Conservation (phyloP, 2,113 vertebrate species). For the Condylura cristata region DNA sequence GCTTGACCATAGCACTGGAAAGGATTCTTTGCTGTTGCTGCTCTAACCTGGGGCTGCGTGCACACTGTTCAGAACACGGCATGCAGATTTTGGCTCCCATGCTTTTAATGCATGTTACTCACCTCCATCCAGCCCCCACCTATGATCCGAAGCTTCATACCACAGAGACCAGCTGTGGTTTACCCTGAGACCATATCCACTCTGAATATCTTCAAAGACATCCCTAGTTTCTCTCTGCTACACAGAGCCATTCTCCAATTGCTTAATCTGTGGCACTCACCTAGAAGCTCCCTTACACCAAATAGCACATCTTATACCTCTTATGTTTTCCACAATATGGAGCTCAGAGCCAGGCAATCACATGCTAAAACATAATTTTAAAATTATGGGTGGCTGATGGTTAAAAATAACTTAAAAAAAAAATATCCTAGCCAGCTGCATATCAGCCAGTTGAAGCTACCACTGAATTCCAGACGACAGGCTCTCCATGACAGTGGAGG, state of each 20-base stretch:
- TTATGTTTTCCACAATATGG: not conserved
- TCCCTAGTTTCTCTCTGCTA: not conserved
- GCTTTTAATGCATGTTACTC: not conserved
- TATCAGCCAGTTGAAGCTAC: not conserved
- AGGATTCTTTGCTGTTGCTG: not conserved
- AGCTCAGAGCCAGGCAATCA: constrained; percentile 2
- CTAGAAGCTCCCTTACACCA: not conserved
- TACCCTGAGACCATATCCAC: not conserved
- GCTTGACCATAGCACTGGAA: not conserved
- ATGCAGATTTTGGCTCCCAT: not conserved
- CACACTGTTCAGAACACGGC: not conserved
- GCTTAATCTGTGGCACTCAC: not conserved
- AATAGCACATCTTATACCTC: not conserved
- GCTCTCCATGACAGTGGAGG: not conserved
- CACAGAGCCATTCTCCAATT: not conserved
- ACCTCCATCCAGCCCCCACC: not conserved
- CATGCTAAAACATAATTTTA: not conserved
- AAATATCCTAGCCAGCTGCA: not conserved
- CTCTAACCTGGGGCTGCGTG: not conserved
- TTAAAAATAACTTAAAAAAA: not conserved
- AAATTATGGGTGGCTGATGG: not conserved
- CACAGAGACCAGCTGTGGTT: not conserved
- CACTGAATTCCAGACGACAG: not conserved
- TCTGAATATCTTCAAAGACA: not conserved
- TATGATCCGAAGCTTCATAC: not conserved